Evolutionary conservation across 2,888 invertebrate species (phyloP).

Genomic region (Dendrolimus houi): DNA sequence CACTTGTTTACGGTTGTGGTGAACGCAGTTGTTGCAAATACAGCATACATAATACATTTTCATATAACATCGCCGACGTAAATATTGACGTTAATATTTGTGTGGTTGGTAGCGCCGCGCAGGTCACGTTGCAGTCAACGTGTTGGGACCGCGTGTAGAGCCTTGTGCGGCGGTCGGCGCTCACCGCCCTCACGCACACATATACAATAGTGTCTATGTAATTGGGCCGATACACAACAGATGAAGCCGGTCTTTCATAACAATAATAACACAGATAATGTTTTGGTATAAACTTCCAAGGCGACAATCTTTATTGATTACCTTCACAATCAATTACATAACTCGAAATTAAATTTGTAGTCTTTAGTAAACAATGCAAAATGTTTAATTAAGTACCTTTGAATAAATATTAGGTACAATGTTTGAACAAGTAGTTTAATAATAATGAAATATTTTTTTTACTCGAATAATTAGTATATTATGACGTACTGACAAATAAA

Average conservation of each 20-base stretch:
- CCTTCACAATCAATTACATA: background rate
- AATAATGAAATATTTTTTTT: too few relatives aligned
- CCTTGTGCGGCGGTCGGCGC: constrained; percentile 33
- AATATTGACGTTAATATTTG: constrained; percentile 36
- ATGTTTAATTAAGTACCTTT: too few relatives aligned
- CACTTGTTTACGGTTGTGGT: background rate
- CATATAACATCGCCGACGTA: constrained; percentile 22
- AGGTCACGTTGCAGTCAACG: constrained; percentile 68
- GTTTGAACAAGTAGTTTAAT: too few relatives aligned
- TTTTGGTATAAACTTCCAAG: background rate
- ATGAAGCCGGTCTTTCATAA: background rate
- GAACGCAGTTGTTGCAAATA: constrained; percentile 18
- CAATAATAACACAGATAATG: constrained; percentile 2
- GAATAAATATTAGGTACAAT: too few relatives aligned
- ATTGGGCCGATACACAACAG: constrained; percentile 3
- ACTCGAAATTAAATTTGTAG: background rate
- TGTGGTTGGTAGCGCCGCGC: constrained; percentile 42
- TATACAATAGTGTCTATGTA: constrained; percentile 5
- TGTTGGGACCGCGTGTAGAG: constrained; percentile 48
- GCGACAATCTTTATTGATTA: background rate
- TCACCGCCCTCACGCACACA: constrained; percentile 26
- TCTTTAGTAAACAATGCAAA: background rate
- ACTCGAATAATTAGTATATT: too few relatives aligned
- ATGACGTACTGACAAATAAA: too few relatives aligned
- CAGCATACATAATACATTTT: constrained; percentile 19